Base-by-base conservation (phyloP, 2,888 invertebrate genomes). In the Cantharis lateralis region DNA sequence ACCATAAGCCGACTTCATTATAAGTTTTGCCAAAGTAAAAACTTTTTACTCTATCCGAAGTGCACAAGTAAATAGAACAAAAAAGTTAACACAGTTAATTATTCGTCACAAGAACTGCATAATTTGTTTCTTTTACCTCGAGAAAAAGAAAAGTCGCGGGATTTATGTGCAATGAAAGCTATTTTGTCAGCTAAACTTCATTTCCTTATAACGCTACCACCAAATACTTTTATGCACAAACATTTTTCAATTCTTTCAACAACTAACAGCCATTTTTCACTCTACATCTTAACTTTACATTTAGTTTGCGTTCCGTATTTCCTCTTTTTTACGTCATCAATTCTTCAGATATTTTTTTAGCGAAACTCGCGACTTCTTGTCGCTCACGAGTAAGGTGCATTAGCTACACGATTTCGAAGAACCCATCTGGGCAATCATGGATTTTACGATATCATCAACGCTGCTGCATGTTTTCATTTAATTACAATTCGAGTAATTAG, bases 401-500 rank as follows among this genome's bases (percentile, higher is more conserved):
- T 28, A 28, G 28, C 10, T 28, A 32, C 32, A 32, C 5, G 4
- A 48, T n/a, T 48, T 48, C 2, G 5, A n/a, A 48, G 11, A 11
- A 28, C 28, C 28, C 28, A 28, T 48, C 48, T 48, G 48, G 48
- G 48, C 48, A n/a, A 48, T 48, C n/a, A 15, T 10, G n/a, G 64
- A 66, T 66, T 66, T 66, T 4, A 66, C 20, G 64, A 18, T 66
- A 66, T 66, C 20, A 20, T 20, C 20, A 66, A 18, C 10, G 11
- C 15, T 15, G 68, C 72, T 32, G 64, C 68, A 73, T 68, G 62
- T 69, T 69, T 68, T 62, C 69, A 73, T 74, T 73, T 74, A 74
- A 74, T 74, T 74, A 74, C 70, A 74, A 70, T 74, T 16, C 18
- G 32, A 74, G 69, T 70, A 74, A 74, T 74, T 69, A 64, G 74